phyloP scores from a whole-genome alignment of 2,113 vertebrate species.

The Heterotis niloticus region DNA sequence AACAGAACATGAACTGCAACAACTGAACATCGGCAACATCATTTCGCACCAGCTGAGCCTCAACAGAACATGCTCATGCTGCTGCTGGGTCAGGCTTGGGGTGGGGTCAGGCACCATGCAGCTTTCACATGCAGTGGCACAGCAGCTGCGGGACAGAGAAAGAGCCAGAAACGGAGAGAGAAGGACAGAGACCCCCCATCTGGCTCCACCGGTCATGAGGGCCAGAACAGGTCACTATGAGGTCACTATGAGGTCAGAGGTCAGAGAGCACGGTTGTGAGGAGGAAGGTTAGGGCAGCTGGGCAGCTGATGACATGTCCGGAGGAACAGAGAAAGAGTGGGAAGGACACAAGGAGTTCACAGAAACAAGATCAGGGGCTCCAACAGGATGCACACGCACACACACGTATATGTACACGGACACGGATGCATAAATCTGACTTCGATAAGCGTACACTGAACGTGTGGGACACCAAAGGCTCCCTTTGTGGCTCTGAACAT shows the following conservation, averaged over 20 bases:
- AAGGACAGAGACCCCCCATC: slow-evolving; percentile 55
- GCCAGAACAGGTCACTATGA: slow-evolving; percentile 76
- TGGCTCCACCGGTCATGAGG: slow-evolving; percentile 32
- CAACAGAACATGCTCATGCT: neutral
- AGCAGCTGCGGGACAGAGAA: slow-evolving; percentile 41
- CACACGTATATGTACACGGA: neutral
- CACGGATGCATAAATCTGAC: neutral
- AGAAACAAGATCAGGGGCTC: slow-evolving; percentile 29
- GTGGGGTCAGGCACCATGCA: neutral
- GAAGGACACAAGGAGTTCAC: slow-evolving; percentile 43
- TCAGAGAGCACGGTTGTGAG: slow-evolving; percentile 74
- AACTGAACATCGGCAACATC: neutral
- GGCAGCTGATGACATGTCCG: slow-evolving; percentile 63
- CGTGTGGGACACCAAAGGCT: no score
- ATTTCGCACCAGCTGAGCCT: neutral
- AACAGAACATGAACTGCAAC: neutral
- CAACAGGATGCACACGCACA: neutral
- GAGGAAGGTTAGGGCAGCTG: slow-evolving; percentile 60
- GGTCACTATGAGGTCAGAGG: slow-evolving; percentile 80
- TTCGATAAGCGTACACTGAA: neutral
- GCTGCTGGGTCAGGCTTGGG: neutral
- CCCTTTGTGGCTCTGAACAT: no score
- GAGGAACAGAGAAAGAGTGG: slow-evolving; percentile 30
- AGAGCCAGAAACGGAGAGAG: slow-evolving; percentile 57
- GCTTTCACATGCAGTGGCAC: slow-evolving; percentile 46